Conservation (phyloP, 2,888 invertebrate genomes). For the Parelbella ahira region DNA sequence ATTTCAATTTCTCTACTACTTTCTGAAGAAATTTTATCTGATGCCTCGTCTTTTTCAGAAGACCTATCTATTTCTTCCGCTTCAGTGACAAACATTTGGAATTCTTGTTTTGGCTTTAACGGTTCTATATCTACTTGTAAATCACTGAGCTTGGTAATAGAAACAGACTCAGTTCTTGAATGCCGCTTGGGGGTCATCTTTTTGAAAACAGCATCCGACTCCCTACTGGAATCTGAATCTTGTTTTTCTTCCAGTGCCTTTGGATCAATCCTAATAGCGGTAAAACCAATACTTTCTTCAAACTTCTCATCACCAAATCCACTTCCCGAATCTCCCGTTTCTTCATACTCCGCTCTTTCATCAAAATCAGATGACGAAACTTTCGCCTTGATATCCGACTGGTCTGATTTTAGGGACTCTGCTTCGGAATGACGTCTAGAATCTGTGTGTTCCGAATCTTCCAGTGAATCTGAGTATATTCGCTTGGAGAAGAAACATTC, state of each 20-base stretch:
- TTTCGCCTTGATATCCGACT: constrained; percentile 71
- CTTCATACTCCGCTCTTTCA: constrained; percentile 74
- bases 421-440: constrained; percentile 76
- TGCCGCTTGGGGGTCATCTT: constrained; percentile 72
- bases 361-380: constrained; percentile 75
- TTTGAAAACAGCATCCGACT: constrained; percentile 62
- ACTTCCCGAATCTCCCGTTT: constrained; percentile 71
- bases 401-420: constrained; percentile 74
- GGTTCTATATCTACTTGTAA: constrained; percentile 52
- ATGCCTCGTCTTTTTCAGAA: constrained; percentile 70
- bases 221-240: constrained; percentile 53
- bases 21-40: constrained; percentile 77
- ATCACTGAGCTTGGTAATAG: constrained; percentile 67
- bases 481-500: constrained; percentile 78
- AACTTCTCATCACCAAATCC: constrained; percentile 76
- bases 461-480: constrained; percentile 75
- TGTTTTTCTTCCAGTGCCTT: constrained; percentile 57
- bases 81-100: constrained; percentile 73
- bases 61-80: constrained; percentile 69
- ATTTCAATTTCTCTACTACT: constrained; percentile 75
- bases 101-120: constrained; percentile 60
- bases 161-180: constrained; percentile 70
- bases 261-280: constrained; percentile 61
- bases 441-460: constrained; percentile 75
- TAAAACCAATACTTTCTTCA: constrained; percentile 70